These are phyloP conservation scores for Platysteira castanea DNA, from an alignment of 2,113 vertebrate species.

Conservation along the genomic window DNA sequence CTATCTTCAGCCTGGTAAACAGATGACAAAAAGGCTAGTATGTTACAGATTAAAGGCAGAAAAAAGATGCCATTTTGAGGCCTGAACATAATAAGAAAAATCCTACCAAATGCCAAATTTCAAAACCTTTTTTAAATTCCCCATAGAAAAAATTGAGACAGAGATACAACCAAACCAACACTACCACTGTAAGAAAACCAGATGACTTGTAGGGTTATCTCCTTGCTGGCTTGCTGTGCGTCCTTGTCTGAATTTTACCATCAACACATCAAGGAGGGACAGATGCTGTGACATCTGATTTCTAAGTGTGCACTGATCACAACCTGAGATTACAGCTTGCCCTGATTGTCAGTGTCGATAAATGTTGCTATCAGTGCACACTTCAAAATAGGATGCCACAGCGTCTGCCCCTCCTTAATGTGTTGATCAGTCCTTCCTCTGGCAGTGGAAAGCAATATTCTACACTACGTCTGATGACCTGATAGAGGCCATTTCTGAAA, in stretches of 20 bases:
- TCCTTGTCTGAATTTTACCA: background rate
- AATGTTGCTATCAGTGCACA: background rate
- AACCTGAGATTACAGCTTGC: no score
- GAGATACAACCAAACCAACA: background rate
- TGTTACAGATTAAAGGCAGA: background rate
- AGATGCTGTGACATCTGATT: no score
- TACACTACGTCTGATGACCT: background rate
- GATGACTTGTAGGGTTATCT: background rate
- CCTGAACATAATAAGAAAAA: background rate
- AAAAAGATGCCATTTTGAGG: background rate
- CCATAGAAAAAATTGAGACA: background rate
- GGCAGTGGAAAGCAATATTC: background rate
- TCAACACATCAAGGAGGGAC: no score
- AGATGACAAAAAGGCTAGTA: background rate
- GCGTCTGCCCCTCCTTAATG: background rate
- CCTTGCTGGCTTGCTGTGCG: background rate
- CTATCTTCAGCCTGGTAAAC: background rate
- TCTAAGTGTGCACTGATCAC: no score
- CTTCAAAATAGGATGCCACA: background rate
- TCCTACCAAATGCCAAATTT: background rate
- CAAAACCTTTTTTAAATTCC: background rate
- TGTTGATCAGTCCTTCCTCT: background rate
- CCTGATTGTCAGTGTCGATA: no score
- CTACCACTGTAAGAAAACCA: background rate
- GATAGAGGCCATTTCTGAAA: background rate